These are phyloP conservation scores for Apostichopus leukothele DNA, from an alignment of 53 echinoderm and acorn worm genomes.

Conservation along the genomic window DNA sequence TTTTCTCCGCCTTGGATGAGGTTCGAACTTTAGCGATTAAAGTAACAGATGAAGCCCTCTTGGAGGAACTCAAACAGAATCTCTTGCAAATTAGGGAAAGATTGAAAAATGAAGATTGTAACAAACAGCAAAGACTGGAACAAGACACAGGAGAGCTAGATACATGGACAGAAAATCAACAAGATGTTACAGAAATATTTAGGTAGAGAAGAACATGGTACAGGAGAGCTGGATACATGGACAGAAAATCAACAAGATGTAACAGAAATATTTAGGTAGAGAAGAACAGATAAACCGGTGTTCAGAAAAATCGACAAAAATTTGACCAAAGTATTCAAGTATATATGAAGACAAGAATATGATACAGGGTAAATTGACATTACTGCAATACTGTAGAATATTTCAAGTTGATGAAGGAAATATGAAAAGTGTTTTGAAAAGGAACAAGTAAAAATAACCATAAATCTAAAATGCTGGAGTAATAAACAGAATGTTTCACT, in stretches of 20 bases:
- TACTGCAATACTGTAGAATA: too few species aligned
- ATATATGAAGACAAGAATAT: too few species aligned
- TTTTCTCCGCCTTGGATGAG: slow-evolving; percentile 14
- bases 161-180: slow-evolving; percentile 5
- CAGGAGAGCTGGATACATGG: background rate
- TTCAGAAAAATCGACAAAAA: background rate
- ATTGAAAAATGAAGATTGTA: background rate
- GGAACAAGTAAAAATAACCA: too few species aligned
- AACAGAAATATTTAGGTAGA: background rate
- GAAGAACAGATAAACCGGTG: too few species aligned
- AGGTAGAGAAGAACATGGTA: background rate
- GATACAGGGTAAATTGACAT: too few species aligned
- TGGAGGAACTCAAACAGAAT: slow-evolving; percentile 16
- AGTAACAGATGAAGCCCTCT: background rate
- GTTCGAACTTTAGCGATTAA: slow-evolving; percentile 10
- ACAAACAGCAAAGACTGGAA: slow-evolving; percentile 4
- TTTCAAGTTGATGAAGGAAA: too few species aligned
- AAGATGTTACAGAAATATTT: background rate
- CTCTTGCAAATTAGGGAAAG: slow-evolving; percentile 16
- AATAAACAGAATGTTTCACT: too few species aligned
- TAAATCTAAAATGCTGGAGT: too few species aligned
- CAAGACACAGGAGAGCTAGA: slow-evolving; percentile 2
- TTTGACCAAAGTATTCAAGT: background rate
- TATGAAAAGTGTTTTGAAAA: too few species aligned
- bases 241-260: background rate